Evolutionary conservation across 2,888 invertebrate genomes (phyloP).

Genomic region (Lasius fuliginosus): DNA sequence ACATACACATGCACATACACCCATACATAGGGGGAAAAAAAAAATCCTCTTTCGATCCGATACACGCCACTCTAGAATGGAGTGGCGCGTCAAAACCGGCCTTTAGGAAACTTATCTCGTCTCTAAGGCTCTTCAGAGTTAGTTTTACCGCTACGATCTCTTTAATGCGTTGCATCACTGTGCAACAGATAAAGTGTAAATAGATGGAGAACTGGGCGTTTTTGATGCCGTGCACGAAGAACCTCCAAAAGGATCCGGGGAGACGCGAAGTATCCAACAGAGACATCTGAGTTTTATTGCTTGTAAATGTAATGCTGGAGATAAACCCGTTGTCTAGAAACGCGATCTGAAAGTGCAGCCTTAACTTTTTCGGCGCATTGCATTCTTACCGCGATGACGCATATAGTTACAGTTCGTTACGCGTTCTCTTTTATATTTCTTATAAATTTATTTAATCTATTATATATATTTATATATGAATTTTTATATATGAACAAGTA

Average conservation of each 20-base stretch:
- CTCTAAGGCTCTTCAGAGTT: constrained; percentile 59
- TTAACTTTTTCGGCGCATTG: neutral
- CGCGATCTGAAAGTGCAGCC: neutral
- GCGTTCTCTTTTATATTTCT: neutral
- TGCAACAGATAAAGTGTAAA: constrained; percentile 66
- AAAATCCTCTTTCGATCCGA: constrained; percentile 39
- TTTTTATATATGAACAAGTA: neutral
- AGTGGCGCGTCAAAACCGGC: constrained; percentile 47
- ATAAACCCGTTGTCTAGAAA: constrained; percentile 6
- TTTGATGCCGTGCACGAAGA: constrained; percentile 25
- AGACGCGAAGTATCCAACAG: constrained; percentile 5
- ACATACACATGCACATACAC: constrained; percentile 20
- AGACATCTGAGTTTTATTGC: constrained; percentile 31
- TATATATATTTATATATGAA: too few relatives aligned
- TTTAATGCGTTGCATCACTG: constrained; percentile 65
- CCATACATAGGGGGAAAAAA: constrained; percentile 45
- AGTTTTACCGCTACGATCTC: constrained; percentile 58
- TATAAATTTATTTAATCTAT: neutral
- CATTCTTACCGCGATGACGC: neutral
- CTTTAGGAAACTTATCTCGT: constrained; percentile 64
- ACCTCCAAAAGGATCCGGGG: constrained; percentile 18
- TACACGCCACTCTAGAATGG: constrained; percentile 8
- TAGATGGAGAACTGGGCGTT: constrained; percentile 28
- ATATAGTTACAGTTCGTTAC: neutral
- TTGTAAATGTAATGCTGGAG: constrained; percentile 28